These are phyloP conservation scores for Murina feae DNA, from an alignment of 2,113 vertebrate species.

Conservation along the genomic window DNA sequence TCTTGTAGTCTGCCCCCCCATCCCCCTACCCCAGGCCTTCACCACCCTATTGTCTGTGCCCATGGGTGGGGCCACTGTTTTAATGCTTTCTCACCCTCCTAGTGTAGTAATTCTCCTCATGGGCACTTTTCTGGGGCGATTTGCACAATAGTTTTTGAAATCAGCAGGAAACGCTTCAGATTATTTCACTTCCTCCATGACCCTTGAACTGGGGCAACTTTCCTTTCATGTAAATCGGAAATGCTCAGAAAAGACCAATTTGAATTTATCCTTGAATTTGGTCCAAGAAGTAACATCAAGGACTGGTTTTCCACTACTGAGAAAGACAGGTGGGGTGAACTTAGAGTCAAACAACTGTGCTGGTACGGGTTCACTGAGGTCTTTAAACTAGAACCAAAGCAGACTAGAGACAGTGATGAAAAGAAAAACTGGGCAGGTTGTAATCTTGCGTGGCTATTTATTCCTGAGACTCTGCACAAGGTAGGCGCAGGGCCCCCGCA, in stretches of 20 bases:
- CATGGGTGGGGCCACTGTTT: background rate
- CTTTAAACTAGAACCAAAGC: background rate
- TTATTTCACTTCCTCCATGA: constrained; percentile 58
- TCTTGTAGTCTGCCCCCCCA: too few species aligned
- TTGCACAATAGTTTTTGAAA: constrained; percentile 55
- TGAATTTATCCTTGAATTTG: background rate
- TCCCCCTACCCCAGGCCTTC: too few species aligned
- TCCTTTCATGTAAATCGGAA: background rate
- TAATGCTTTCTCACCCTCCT: background rate
- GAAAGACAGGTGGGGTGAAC: background rate
- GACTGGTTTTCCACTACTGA: background rate
- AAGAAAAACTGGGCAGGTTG: background rate
- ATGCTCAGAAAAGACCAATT: background rate
- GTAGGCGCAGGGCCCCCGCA: background rate
- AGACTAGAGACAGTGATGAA: background rate
- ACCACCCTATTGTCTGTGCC: too few species aligned
- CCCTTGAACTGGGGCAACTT: background rate
- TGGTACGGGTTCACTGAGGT: too few species aligned
- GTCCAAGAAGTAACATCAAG: background rate
- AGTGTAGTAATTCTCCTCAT: background rate
- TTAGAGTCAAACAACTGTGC: background rate
- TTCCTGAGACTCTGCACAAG: background rate
- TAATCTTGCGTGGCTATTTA: background rate
- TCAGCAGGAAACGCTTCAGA: constrained; percentile 25
- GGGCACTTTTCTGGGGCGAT: background rate